Base-by-base conservation (phyloP, 2,113 vertebrate species). In the Tragelaphus strepsiceros region DNA sequence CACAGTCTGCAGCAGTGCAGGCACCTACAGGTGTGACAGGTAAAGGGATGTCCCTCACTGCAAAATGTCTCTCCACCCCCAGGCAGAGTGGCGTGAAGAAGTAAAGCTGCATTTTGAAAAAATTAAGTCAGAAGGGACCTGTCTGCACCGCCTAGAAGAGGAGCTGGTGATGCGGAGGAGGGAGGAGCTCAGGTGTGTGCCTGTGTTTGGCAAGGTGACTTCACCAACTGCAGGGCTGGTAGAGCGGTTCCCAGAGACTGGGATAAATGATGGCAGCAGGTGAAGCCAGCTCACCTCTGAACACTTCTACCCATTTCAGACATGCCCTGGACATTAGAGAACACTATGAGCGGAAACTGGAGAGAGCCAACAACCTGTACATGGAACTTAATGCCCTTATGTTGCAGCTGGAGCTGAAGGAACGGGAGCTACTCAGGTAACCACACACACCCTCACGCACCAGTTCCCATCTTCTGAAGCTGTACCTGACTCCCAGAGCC, bases 321-420 rank as follows among this genome's bases (percentile, higher is more conserved):
- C 99, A 99, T 61, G 99, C 99, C 0, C 98, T 99, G 98, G 99
- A 99, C 98, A 99, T 99, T 98, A 99, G 99, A 93, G 99, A 99
- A 97, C 99, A 99, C 98, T 99, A 99, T 19, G 99, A 99, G 98
- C 98, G 99, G 91, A 99, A 99, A 88, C 98, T 99, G 98, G 99
- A 99, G 93, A 98, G 99, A 78, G 99, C 99, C 98, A 99, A 99
- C 98, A 99, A 99, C 95, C 99, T 99, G 10, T 99, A 99, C 98
- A 99, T 99, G 99, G 99, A 99, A 97, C 99, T 99, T 2, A 99
- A 99, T 2, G 99, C 99, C 1, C 99, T 99, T 26, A 99, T 99
- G 99, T 97, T 99, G 93, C 99, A 99, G 98, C 99, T 99, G 98
- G 99, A 99, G 98, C 99, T 99, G 78, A 99, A 99, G 98, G 99